Evolutionary conservation across 2,888 invertebrate species (phyloP).

Genomic region (Metacarcinus magister): DNA sequence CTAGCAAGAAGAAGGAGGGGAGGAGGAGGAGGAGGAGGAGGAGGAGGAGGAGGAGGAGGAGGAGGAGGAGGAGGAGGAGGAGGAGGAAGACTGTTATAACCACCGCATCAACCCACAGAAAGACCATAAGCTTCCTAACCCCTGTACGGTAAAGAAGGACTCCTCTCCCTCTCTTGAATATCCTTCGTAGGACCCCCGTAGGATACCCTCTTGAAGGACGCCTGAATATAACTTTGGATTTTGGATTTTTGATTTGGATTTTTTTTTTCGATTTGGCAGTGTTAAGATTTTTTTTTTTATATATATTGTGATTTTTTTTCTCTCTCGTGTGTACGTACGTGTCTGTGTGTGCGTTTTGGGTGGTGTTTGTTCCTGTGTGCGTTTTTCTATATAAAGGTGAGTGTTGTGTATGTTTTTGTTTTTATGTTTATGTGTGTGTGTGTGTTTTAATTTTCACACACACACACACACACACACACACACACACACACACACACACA

Average conservation of each 20-base stretch:
- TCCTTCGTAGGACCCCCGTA: background rate
- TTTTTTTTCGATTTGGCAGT: too few species aligned
- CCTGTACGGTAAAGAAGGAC: background rate
- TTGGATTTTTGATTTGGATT: too few species aligned
- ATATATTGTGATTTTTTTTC: too few species aligned
- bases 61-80: too few species aligned
- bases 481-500: slow-evolving; percentile 16
- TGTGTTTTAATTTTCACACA: background rate
- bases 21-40: background rate
- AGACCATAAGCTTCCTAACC: background rate
- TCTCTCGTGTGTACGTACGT: too few species aligned
- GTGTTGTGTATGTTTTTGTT: background rate
- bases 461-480: slow-evolving; percentile 36
- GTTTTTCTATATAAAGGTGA: background rate
- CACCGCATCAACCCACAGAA: background rate
- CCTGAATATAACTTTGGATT: too few species aligned
- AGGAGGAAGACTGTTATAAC: background rate
- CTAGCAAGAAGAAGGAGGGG: background rate
- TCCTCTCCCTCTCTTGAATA: too few species aligned
- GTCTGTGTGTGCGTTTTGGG: background rate
- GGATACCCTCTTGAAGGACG: background rate
- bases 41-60: too few species aligned
- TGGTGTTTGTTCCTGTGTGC: background rate
- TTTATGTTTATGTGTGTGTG: background rate
- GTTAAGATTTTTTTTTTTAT: too few species aligned